These are phyloP conservation scores for Epinephelus fuscoguttatus DNA, from an alignment of 2,113 vertebrate species.

Conservation along the genomic window DNA sequence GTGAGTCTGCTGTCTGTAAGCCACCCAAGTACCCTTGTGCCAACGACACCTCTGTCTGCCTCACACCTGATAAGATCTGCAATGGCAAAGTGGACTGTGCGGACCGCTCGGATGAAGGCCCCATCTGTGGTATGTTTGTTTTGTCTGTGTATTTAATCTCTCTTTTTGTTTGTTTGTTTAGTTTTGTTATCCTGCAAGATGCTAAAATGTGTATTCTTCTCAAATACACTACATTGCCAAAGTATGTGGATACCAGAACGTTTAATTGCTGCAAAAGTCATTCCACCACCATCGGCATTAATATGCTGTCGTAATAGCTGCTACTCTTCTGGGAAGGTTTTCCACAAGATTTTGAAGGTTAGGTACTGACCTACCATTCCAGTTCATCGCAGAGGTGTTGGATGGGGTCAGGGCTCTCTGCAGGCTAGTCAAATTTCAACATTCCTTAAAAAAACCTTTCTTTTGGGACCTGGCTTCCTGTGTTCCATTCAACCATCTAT, in stretches of 20 bases:
- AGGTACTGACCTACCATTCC: neutral
- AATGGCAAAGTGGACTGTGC: constrained; percentile 94
- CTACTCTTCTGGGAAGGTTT: neutral
- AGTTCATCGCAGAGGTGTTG: constrained; percentile 12
- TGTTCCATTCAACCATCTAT: neutral
- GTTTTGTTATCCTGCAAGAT: neutral
- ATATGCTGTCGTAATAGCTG: neutral
- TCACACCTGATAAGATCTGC: constrained; percentile 96
- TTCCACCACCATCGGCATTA: neutral
- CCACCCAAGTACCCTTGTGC: constrained; percentile 97
- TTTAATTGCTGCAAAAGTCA: neutral
- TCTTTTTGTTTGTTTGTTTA: neutral
- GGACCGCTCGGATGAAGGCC: constrained; percentile 96
- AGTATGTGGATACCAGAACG: neutral
- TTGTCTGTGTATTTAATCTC: neutral
- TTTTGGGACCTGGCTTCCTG: neutral
- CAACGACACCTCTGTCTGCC: constrained; percentile 93
- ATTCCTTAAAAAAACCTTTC: neutral
- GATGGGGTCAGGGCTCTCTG: neutral
- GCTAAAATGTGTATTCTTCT: neutral
- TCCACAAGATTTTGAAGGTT: neutral
- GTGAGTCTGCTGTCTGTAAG: constrained; percentile 91
- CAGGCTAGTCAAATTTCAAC: neutral
- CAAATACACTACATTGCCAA: neutral
- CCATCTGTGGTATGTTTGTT: constrained; percentile 91